Evolutionary conservation across 1,140 invertebrate genomes (phyloP).

Genomic region (Lepidurus couesii): DNA sequence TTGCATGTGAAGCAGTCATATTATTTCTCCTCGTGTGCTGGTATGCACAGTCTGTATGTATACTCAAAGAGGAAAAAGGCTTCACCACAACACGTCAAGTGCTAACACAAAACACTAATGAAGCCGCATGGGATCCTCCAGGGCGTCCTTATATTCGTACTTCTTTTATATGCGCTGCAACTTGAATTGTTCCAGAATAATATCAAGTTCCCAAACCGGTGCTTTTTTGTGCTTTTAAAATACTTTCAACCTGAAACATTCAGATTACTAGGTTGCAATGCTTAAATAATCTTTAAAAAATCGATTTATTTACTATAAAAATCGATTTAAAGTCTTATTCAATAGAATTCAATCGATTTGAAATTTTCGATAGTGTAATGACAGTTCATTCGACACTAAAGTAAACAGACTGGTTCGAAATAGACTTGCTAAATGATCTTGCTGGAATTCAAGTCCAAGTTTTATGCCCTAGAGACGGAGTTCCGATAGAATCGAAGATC

Average conservation of each 20-base stretch:
- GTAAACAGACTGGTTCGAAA: too few species aligned
- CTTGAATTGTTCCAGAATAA: not conserved
- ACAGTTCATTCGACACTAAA: too few species aligned
- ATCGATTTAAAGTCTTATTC: not conserved
- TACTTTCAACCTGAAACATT: too few species aligned
- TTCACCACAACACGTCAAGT: not conserved
- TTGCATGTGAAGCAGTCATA: constrained; percentile 18
- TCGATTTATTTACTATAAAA: not conserved
- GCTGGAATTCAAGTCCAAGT: too few species aligned
- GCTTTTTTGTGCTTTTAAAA: too few species aligned
- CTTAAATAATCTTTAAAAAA: not conserved
- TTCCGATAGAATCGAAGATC: too few species aligned
- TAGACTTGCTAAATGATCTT: too few species aligned
- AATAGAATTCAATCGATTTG: not conserved
- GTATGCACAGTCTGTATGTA: not conserved
- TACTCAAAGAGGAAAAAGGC: constrained; percentile 2
- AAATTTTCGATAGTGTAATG: not conserved
- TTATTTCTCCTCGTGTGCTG: constrained; percentile 18
- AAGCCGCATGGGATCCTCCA: not conserved
- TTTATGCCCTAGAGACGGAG: too few species aligned
- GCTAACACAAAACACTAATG: constrained; percentile 11
- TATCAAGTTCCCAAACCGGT: not conserved
- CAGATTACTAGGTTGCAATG: too few species aligned
- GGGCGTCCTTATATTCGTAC: not conserved
- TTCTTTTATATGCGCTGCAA: not conserved